phyloP scores from a whole-genome alignment of 1,140 invertebrate species.

The Magallana angulata region DNA sequence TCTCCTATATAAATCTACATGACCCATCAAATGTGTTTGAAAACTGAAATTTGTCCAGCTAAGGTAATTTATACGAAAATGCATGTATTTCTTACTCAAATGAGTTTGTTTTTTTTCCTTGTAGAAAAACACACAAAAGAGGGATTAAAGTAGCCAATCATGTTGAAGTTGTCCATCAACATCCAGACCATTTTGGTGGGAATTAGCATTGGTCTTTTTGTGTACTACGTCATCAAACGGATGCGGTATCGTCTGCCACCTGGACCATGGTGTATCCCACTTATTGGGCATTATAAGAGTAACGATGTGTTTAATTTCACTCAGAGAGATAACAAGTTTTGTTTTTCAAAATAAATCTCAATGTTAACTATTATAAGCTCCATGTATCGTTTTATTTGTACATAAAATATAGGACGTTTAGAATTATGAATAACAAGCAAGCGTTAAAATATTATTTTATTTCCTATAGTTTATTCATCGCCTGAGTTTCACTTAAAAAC shows the following conservation, averaged over 20 bases:
- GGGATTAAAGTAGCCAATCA: no score
- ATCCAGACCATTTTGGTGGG: conserved; percentile 41
- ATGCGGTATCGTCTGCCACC: conserved; percentile 50
- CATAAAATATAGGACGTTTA: background rate
- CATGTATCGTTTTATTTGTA: no score
- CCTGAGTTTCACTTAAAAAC: no score
- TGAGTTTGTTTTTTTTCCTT: background rate
- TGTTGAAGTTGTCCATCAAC: background rate
- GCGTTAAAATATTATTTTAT: no score
- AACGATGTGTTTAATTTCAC: no score
- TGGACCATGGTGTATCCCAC: conserved; percentile 46
- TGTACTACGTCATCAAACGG: conserved; percentile 37
- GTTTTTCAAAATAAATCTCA: background rate
- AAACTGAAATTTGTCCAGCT: no score
- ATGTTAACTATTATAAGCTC: background rate
- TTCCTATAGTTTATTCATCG: no score
- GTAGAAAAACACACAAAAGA: no score
- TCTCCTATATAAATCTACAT: no score
- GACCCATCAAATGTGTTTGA: no score
- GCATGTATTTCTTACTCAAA: background rate
- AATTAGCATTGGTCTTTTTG: conserved; percentile 6
- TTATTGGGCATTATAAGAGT: conserved; percentile 39
- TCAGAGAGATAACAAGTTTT: background rate
- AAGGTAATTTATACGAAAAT: background rate
- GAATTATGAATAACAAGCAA: no score